Percentiles rank a stretch among this genome's conserved stretches.
These are phyloP conservation scores for Ostrea denselamellosa DNA, from an alignment of 1,140 invertebrate genomes.

Conservation along the genomic window DNA sequence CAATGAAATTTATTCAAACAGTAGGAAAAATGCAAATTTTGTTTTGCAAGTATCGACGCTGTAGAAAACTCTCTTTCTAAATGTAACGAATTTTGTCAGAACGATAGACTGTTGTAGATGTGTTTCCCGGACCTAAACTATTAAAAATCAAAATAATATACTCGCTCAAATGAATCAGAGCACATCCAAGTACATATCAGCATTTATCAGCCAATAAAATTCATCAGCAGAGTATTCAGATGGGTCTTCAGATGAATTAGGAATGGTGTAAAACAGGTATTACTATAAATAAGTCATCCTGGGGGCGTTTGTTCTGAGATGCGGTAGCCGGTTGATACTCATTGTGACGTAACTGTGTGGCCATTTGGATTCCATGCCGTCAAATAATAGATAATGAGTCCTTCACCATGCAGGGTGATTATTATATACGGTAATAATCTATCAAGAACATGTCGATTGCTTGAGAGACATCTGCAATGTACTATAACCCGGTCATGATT, in stretches of 20 bases:
- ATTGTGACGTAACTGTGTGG: slow-evolving; percentile 4
- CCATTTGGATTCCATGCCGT: background rate
- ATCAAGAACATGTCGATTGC: slow-evolving; percentile 13
- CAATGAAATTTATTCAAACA: background rate
- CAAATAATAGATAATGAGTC: background rate
- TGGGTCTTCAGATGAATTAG: background rate
- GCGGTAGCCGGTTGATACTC: background rate
- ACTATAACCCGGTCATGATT: background rate
- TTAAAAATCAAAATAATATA: too few relatives aligned
- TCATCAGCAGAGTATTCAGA: background rate
- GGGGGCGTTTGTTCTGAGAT: background rate
- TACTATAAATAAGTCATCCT: background rate
- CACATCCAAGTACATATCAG: background rate
- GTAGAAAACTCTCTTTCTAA: too few relatives aligned
- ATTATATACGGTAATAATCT: background rate
- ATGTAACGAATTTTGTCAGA: too few relatives aligned
- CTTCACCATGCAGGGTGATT: background rate
- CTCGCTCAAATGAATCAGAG: background rate
- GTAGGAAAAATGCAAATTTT: background rate
- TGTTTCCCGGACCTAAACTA: too few relatives aligned
- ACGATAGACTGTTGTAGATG: too few relatives aligned
- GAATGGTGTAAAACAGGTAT: background rate
- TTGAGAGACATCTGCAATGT: background rate
- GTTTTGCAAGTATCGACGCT: background rate
- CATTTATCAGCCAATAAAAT: background rate